phyloP scores from a whole-genome alignment of 1,140 invertebrate species.

The Eurosta solidaginis region DNA sequence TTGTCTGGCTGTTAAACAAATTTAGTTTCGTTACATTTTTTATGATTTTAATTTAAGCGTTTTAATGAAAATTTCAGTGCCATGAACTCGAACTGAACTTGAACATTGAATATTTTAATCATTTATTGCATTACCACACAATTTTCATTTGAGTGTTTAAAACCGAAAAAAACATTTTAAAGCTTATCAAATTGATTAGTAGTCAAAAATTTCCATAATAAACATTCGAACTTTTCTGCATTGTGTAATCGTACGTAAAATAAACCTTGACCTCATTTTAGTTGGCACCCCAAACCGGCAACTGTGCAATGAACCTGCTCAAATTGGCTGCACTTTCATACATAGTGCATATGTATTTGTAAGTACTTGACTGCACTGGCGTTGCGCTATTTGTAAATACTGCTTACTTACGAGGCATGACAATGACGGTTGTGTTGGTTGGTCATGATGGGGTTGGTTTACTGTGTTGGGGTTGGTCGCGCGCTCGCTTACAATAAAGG shows the following conservation, averaged over 20 bases:
- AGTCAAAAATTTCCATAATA: slow-evolving; percentile 20
- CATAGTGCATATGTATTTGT: neutral
- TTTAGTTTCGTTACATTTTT: too few species aligned
- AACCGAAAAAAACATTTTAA: neutral
- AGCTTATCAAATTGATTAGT: neutral
- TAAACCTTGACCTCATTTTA: slow-evolving; percentile 16
- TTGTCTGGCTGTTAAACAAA: too few species aligned
- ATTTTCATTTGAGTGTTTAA: neutral
- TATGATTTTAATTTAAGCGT: too few species aligned
- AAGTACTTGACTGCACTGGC: neutral
- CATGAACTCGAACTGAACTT: too few species aligned
- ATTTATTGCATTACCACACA: too few species aligned
- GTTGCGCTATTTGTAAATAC: too few species aligned
- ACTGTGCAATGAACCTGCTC: slow-evolving; percentile 16
- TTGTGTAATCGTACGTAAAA: neutral
- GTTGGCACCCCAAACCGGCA: slow-evolving; percentile 14
- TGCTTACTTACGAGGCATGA: too few species aligned
- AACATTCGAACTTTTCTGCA: neutral
- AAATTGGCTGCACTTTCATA: neutral
- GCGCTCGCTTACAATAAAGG: neutral
- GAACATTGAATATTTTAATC: too few species aligned
- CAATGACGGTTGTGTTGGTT: neutral
- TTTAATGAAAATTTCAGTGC: too few species aligned
- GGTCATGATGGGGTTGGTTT: neutral
- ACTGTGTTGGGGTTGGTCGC: neutral